Percentiles rank a stretch among this genome's conserved stretches.
Evolutionary conservation across 1,140 invertebrate species (phyloP).

Genomic region (Rhopalosiphum maidis): DNA sequence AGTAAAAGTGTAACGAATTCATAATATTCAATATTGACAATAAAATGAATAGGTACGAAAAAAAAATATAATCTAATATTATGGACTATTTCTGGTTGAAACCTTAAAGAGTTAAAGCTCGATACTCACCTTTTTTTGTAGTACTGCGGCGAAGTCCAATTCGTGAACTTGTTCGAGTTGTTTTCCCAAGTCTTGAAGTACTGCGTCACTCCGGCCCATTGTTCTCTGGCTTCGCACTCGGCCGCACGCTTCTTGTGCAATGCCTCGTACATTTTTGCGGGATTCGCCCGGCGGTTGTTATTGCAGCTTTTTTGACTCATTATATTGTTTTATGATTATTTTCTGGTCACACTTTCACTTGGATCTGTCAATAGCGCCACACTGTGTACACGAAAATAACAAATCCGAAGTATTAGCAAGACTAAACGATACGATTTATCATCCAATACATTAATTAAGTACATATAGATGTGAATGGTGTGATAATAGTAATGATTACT

Average conservation of each 20-base stretch:
- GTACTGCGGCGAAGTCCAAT: conserved; percentile 51
- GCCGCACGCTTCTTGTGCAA: conserved; percentile 45
- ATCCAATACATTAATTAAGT: background rate
- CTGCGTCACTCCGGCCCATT: conserved; percentile 56
- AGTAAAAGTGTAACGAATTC: background rate
- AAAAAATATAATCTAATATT: background rate
- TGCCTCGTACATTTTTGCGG: conserved; percentile 30
- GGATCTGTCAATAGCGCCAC: background rate
- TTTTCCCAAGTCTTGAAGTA: conserved; percentile 58
- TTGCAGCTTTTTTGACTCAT: conserved; percentile 23
- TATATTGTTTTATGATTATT: background rate
- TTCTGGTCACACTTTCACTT: background rate
- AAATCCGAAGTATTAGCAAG: background rate
- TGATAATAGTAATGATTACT: too few species aligned
- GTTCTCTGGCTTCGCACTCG: conserved; percentile 45
- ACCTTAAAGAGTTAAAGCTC: too few species aligned
- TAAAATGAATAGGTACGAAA: background rate
- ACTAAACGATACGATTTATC: background rate
- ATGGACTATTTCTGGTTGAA: too few species aligned
- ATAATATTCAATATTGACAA: background rate
- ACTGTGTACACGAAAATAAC: background rate
- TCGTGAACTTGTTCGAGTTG: conserved; percentile 50
- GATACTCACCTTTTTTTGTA: conserved; percentile 54
- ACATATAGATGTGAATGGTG: background rate
- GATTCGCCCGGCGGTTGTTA: conserved; percentile 29